These are phyloP conservation scores for Lophotriccus pileatus DNA, from an alignment of 2,797 vertebrate genomes.

Conservation along the genomic window DNA sequence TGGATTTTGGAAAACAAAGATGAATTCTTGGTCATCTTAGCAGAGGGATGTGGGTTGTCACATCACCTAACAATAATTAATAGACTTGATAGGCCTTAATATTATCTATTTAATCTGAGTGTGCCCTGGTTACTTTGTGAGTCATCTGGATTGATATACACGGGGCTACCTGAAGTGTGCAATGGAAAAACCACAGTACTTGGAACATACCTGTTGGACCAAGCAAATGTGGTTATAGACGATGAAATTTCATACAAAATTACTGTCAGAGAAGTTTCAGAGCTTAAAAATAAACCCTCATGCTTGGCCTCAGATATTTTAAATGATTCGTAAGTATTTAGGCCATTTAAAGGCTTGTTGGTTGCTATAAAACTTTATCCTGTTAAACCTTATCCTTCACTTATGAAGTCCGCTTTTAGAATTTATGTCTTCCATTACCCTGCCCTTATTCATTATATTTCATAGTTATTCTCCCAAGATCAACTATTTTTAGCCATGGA, in stretches of 20 bases:
- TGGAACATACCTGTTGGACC: background rate
- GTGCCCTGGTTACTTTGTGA: background rate
- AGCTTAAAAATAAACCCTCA: background rate
- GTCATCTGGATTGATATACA: background rate
- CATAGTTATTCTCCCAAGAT: background rate
- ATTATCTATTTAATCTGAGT: background rate
- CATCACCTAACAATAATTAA: background rate
- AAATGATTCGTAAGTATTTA: background rate
- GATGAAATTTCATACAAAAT: background rate
- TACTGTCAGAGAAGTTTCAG: background rate
- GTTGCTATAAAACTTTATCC: background rate
- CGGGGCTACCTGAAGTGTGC: background rate
- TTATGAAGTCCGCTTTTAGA: background rate
- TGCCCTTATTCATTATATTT: background rate
- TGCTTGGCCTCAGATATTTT: background rate
- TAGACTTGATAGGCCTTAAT: background rate
- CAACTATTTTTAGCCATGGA: background rate
- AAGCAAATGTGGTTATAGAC: background rate
- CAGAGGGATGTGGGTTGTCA: background rate
- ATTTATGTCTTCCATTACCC: background rate
- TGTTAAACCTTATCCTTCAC: background rate
- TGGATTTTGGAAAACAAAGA: accelerated
- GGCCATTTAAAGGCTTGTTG: background rate
- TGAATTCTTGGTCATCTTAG: background rate
- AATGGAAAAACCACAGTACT: background rate